A percentile compares a stretch with the other conserved stretches of the same genome.
These are phyloP conservation scores for Berghia stephanieae DNA, from an alignment of 1,140 invertebrate species.

Conservation along the genomic window DNA sequence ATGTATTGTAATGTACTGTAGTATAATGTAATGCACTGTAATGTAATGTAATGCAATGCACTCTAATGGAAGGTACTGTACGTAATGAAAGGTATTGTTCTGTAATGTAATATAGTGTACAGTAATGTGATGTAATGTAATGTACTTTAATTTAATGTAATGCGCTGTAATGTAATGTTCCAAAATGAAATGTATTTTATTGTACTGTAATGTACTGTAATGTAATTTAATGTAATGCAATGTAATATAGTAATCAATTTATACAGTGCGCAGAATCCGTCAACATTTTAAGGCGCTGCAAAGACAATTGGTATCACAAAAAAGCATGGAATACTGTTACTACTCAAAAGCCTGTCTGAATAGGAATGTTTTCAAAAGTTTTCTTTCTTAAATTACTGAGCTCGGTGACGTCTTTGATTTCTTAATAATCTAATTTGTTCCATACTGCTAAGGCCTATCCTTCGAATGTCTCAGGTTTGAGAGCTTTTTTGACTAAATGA, in stretches of 20 bases:
- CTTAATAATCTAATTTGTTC: too few species aligned
- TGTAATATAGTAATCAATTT: neutral
- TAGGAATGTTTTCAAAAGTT: too few species aligned
- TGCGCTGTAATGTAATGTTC: neutral
- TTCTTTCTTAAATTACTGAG: too few species aligned
- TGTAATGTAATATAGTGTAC: neutral
- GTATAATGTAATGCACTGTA: neutral
- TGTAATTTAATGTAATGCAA: neutral
- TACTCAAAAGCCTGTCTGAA: neutral
- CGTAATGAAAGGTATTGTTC: too few species aligned
- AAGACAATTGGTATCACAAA: neutral
- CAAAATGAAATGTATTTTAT: neutral
- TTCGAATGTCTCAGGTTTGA: too few species aligned
- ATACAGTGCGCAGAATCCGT: neutral
- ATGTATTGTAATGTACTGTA: conserved; percentile 7
- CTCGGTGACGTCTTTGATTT: too few species aligned
- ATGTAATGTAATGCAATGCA: neutral
- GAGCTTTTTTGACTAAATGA: too few species aligned
- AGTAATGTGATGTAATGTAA: neutral
- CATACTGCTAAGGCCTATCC: too few species aligned
- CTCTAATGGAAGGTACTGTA: too few species aligned
- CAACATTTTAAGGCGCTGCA: neutral
- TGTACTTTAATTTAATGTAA: neutral
- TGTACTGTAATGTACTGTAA: too few species aligned
- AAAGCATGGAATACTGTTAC: neutral